Evolutionary conservation across 2,113 vertebrate genomes (phyloP).

Genomic region (Sander vitreus): DNA sequence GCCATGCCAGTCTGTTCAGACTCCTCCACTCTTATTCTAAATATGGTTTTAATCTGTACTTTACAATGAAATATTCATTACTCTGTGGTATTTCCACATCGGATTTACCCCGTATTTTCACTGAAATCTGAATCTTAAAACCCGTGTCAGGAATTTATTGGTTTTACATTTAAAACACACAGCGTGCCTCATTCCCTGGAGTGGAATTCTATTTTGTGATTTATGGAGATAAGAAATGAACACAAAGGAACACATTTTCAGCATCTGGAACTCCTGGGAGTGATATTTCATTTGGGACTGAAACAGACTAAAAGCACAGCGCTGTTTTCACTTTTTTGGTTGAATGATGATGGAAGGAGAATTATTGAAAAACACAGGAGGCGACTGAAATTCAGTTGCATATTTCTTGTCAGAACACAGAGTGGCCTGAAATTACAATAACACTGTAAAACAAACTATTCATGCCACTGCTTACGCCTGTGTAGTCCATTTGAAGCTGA

Average conservation of each 20-base stretch:
- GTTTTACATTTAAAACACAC: conserved; percentile 67
- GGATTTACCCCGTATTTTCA: conserved; percentile 58
- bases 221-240: conserved; percentile 61
- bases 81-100: conserved; percentile 65
- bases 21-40: conserved; percentile 38
- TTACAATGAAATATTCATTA: conserved; percentile 79
- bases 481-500: conserved; percentile 9
- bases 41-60: conserved; percentile 54
- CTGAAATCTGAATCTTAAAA: conserved; percentile 68
- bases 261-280: conserved; percentile 53
- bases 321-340: conserved; percentile 35
- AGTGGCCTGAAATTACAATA: conserved; percentile 17
- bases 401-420: conserved; percentile 2
- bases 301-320: conserved; percentile 47
- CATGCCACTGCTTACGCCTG: background rate
- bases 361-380: conserved; percentile 6
- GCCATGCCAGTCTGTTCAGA: conserved; percentile 2
- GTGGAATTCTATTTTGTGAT: conserved; percentile 57
- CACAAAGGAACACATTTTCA: conserved; percentile 61
- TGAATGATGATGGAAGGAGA: conserved; percentile 49
- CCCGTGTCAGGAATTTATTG: conserved; percentile 64
- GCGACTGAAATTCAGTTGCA: background rate
- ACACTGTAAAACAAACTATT: background rate
- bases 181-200: conserved; percentile 44
- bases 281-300: conserved; percentile 53